These are phyloP conservation scores for Drosophila conformis DNA, from an alignment of 2,888 invertebrate species.

Conservation along the genomic window DNA sequence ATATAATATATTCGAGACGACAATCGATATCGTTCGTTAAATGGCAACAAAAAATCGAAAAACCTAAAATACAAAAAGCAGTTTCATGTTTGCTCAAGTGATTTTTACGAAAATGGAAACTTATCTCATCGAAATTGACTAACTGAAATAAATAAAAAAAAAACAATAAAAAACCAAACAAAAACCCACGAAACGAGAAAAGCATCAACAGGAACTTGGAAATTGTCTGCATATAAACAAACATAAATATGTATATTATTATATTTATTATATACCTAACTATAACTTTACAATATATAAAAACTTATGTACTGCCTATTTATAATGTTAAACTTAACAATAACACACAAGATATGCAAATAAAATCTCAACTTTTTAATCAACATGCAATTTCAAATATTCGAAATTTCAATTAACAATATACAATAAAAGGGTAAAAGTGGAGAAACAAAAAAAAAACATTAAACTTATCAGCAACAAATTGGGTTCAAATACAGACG, in stretches of 20 bases:
- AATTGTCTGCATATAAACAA: slow-evolving; percentile 32
- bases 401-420: slow-evolving; percentile 57
- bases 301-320: slow-evolving; percentile 49
- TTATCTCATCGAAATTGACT: slow-evolving; percentile 20
- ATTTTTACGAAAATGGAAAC: slow-evolving; percentile 53
- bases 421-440: slow-evolving; percentile 20
- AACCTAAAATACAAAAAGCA: slow-evolving; percentile 5
- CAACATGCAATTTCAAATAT: slow-evolving; percentile 40
- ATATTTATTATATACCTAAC: slow-evolving; percentile 61
- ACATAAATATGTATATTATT: slow-evolving; percentile 42
- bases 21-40: slow-evolving; percentile 15
- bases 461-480: slow-evolving; percentile 19
- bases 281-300: slow-evolving; percentile 53
- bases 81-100: slow-evolving; percentile 38
- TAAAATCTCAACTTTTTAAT: slow-evolving; percentile 71
- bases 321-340: slow-evolving; percentile 65
- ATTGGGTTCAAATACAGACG: slow-evolving; percentile 7
- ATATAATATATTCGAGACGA: slow-evolving; percentile 13
- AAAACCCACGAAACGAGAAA: not conserved
- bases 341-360: slow-evolving; percentile 59
- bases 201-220: slow-evolving; percentile 7
- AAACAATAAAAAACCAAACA: not conserved
- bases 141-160: slow-evolving; percentile 12
- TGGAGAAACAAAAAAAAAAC: not conserved
- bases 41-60: slow-evolving; percentile 12